Evolutionary conservation across 2,113 vertebrate genomes (phyloP).

Genomic region (Athene cunicularia): DNA sequence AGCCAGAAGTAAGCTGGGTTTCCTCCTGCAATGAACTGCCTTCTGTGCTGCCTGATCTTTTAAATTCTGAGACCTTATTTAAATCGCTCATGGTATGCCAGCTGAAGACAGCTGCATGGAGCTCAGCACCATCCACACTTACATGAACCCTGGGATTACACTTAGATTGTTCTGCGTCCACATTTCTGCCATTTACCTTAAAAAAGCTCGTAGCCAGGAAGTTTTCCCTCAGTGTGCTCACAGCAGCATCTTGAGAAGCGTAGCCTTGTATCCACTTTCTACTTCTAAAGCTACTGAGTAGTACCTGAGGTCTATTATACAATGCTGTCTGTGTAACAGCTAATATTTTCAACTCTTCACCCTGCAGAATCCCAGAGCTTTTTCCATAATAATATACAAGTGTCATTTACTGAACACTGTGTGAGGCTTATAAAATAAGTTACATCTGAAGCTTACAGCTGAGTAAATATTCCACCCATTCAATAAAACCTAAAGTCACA

Average conservation of each 20-base stretch:
- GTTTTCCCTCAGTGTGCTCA: background rate
- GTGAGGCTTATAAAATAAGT: background rate
- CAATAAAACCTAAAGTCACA: background rate
- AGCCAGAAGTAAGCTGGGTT: background rate
- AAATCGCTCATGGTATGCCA: background rate
- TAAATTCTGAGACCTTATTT: background rate
- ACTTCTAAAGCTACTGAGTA: background rate
- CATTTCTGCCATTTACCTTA: background rate
- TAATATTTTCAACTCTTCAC: background rate
- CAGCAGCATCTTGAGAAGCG: background rate
- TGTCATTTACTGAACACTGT: background rate
- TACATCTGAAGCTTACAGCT: background rate
- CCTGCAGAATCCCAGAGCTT: background rate
- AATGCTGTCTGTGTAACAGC: background rate
- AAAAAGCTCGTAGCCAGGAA: background rate
- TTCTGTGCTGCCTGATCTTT: background rate
- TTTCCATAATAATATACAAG: background rate
- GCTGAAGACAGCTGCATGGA: background rate
- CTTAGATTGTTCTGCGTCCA: background rate
- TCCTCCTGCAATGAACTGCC: background rate
- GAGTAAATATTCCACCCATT: conserved; percentile 12
- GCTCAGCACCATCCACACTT: accelerated
- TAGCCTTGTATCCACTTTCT: background rate
- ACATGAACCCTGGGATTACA: background rate
- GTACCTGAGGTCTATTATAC: background rate